Evolutionary conservation across 2,797 vertebrate genomes (phyloP).

Genomic region (Phataginus tetradactyla): DNA sequence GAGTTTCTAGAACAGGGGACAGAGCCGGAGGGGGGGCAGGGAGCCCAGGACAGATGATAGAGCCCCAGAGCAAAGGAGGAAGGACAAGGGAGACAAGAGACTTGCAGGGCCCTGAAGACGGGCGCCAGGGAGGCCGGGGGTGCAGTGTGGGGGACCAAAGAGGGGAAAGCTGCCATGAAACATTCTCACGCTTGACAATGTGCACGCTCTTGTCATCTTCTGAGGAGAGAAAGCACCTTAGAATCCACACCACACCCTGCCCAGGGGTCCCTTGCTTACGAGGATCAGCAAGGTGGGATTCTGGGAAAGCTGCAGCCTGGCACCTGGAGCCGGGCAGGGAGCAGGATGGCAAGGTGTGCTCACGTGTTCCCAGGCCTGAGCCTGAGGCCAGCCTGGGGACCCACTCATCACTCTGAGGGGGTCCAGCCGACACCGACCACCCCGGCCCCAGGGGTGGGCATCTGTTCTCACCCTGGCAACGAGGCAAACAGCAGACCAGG

Average conservation of each 20-base stretch:
- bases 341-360: fast-evolving
- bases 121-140: fast-evolving
- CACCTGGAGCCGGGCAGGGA: fast-evolving
- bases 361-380: fast-evolving
- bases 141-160: neutral
- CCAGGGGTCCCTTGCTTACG: no score
- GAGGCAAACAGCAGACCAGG: neutral
- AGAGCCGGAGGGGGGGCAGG: neutral
- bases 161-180: neutral
- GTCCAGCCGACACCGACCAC: no score
- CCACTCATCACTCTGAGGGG: no score
- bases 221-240: neutral
- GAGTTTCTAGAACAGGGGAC: neutral
- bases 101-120: fast-evolving
- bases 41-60: neutral
- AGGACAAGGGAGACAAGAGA: neutral
- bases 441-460: no score
- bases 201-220: neutral
- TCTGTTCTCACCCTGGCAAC: fast-evolving
- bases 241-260: neutral
- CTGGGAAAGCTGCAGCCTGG: neutral
- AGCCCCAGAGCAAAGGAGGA: neutral
- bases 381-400: neutral
- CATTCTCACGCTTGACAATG: neutral
- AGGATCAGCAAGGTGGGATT: neutral